Evolutionary conservation across 30 jellyfish, hydroid and myxozoan species (phyloP), one percentile per base, ranked within the genome.

Genomic region (Hydractinia echinata): DNA sequence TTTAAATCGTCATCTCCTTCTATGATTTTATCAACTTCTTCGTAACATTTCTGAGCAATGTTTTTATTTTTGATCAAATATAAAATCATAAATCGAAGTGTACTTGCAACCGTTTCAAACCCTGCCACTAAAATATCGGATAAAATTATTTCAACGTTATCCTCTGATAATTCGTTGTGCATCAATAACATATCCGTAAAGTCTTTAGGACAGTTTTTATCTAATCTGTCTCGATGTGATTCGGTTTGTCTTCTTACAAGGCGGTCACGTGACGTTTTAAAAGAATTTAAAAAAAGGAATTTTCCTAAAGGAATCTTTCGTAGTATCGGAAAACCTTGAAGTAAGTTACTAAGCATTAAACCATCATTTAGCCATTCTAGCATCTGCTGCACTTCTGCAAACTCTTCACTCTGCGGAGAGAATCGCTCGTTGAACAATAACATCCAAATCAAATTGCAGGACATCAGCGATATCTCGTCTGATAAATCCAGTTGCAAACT

Each of bases 71-170:
- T 71, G 55, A 50, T 50, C n/a, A 71, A 19, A 71, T 71, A 20
- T 6, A 20, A 19, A 14, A 71, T 14, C 61, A 50, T 71, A 20
- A n/a, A 71, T 19, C 5, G 55, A 8, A 71, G n/a, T 20, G 81
- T 50, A 50, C 81, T 52, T 60, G 61, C 15, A 15, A 50, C 51
- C 7, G 81, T 71, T 8, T 71, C 81, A 19, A 19, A 19, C 15
- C 81, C 81, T 15, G 81, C 81, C 7, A 71, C 81, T 50, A 71
- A 20, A 55, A 50, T 71, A 19, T 71, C 81, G n/a, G 55, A n/a
- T 19, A 71, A 60, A 55, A 71, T 15, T 20, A 71, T 60, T 71
- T 71, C 81, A n/a, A 71, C 51, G 15, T 71, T 52, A 52, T 71
- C 81, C 9, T 11, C 10, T 30, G 81, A 20, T 15, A 71, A 71